Evolutionary conservation across 2,113 vertebrate species (phyloP).

Genomic region (Dendrocopos noguchii): DNA sequence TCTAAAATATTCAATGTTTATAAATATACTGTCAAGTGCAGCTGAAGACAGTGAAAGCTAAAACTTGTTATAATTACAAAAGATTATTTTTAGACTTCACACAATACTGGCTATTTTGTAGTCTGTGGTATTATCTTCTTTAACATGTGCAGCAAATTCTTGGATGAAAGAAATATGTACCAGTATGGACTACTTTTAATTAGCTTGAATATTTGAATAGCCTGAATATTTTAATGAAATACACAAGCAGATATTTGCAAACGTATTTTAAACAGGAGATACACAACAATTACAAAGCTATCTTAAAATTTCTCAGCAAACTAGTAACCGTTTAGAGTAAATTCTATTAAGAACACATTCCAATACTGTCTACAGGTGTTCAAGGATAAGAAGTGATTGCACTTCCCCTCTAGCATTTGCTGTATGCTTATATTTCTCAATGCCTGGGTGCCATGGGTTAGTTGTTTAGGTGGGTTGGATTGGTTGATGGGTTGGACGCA

Average conservation of each 20-base stretch:
- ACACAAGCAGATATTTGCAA: not conserved
- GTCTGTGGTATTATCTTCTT: not conserved
- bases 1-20: slow-evolving; percentile 47
- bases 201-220: slow-evolving; percentile 36
- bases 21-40: slow-evolving; percentile 28
- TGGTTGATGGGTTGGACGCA: too few relatives aligned
- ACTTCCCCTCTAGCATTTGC: not conserved
- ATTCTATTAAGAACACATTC: not conserved
- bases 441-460: too few relatives aligned
- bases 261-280: slow-evolving; percentile 13
- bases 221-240: slow-evolving; percentile 40
- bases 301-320: not conserved
- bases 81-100: not conserved
- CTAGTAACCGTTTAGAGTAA: not conserved
- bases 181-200: slow-evolving; percentile 2
- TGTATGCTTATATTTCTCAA: not conserved
- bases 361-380: not conserved
- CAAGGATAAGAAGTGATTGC: not conserved
- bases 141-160: not conserved
- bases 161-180: not conserved
- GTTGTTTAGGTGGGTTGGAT: too few relatives aligned
- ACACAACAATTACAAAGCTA: slow-evolving; percentile 20
- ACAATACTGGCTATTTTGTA: not conserved
- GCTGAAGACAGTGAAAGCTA: not conserved
- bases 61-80: not conserved